Conservation (phyloP, 92 coral and sea anemone genomes). For the Virgularia gustaviana region DNA sequence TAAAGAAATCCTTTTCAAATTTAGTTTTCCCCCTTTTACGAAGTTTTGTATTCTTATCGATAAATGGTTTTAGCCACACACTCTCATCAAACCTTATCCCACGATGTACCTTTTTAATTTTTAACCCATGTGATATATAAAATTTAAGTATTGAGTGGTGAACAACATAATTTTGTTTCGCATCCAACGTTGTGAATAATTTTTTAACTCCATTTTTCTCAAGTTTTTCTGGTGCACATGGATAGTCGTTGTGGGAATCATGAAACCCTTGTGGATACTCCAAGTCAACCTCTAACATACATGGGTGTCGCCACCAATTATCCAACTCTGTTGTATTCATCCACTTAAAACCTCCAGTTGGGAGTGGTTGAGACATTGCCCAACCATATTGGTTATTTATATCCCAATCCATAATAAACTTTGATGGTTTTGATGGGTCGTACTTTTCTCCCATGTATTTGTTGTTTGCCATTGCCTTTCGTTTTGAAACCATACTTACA, state of each 20-base stretch:
- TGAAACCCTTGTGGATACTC: slow-evolving; percentile 4
- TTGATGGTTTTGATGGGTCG: not conserved
- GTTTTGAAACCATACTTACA: not conserved
- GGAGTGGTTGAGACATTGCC: slow-evolving; percentile 1
- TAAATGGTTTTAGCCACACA: not conserved
- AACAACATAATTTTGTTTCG: not conserved
- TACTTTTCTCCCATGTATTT: slow-evolving; percentile 10
- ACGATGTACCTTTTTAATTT: not conserved
- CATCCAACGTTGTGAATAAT: not conserved
- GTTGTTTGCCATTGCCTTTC: not conserved
- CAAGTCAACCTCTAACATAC: slow-evolving; percentile 1
- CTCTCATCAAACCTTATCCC: not conserved
- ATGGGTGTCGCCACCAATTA: not conserved
- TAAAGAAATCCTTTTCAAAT: not conserved
- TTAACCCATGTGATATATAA: not conserved
- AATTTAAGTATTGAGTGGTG: not conserved
- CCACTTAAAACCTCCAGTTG: not conserved
- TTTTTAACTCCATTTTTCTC: not conserved
- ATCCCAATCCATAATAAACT: not conserved
- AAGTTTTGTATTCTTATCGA: not conserved
- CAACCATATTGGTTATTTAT: slow-evolving; percentile 14
- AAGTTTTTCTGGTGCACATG: not conserved
- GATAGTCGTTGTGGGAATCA: not conserved
- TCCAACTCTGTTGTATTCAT: not conserved
- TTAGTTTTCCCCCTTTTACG: not conserved